A percentile compares a stretch with the other conserved stretches of the same genome.
Evolutionary conservation across 1,140 invertebrate species (phyloP).

Genomic region (Nomia melanderi): DNA sequence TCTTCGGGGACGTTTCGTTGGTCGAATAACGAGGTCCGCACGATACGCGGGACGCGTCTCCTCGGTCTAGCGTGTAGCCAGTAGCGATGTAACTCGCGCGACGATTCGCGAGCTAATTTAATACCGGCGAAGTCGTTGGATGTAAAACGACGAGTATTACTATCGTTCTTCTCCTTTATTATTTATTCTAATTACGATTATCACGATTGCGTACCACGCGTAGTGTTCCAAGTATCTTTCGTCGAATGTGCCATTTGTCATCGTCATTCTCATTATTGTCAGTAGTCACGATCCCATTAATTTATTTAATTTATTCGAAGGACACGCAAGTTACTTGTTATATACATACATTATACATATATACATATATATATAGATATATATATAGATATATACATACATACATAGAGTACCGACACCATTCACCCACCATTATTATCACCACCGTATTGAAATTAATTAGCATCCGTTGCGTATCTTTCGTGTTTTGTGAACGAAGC

Average conservation of each 20-base stretch:
- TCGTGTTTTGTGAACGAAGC: constrained; percentile 31
- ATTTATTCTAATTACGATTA: too few relatives aligned
- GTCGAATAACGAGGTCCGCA: background rate
- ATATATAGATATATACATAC: too few relatives aligned
- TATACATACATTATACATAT: too few relatives aligned
- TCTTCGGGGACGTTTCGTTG: background rate
- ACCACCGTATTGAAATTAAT: background rate
- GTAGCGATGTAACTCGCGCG: constrained; percentile 54
- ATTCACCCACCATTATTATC: too few relatives aligned
- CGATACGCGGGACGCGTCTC: constrained; percentile 20
- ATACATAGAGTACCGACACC: too few relatives aligned
- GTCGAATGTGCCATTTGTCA: constrained; percentile 32
- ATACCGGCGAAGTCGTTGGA: constrained; percentile 49
- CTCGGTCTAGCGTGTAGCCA: constrained; percentile 37
- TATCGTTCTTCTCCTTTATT: background rate
- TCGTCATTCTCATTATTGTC: background rate
- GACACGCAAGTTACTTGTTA: background rate
- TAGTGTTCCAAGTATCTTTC: constrained; percentile 39
- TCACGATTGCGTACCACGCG: constrained; percentile 1
- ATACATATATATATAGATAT: too few relatives aligned
- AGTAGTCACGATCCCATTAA: background rate
- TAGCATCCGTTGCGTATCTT: constrained; percentile 35
- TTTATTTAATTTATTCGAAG: constrained; percentile 29
- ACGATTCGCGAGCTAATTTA: constrained; percentile 44
- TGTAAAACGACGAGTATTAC: constrained; percentile 40